These are phyloP conservation scores for Dicrostonyx torquatus DNA, from an alignment of 2,797 vertebrate species.

Conservation along the genomic window DNA sequence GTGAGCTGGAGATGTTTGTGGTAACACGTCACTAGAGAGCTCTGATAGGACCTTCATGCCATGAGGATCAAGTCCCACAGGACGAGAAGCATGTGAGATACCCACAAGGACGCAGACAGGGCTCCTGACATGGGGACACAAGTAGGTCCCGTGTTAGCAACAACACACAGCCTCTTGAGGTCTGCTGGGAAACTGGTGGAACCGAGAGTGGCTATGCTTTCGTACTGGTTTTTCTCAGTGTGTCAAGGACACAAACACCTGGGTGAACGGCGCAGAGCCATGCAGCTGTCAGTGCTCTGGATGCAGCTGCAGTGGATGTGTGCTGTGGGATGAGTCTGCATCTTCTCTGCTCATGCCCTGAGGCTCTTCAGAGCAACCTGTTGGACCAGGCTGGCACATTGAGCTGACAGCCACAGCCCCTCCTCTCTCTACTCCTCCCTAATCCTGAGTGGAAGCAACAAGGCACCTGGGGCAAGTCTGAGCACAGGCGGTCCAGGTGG, in stretches of 20 bases:
- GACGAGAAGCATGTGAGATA: background rate
- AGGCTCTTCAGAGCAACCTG: background rate
- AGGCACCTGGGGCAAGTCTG: slow-evolving; percentile 61
- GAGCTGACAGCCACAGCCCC: background rate
- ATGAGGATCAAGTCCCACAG: background rate
- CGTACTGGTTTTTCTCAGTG: background rate
- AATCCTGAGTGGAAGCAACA: slow-evolving; percentile 76
- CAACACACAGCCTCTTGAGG: background rate
- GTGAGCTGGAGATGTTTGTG: background rate
- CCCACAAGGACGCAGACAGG: background rate
- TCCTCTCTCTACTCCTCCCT: background rate
- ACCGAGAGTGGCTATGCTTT: background rate
- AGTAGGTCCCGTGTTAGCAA: background rate
- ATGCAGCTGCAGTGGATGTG: fast-evolving
- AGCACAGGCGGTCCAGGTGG: background rate
- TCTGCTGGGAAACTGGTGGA: background rate
- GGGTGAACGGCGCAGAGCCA: background rate
- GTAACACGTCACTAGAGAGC: background rate
- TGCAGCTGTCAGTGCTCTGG: background rate
- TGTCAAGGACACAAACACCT: background rate
- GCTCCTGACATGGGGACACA: background rate
- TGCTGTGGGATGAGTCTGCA: fast-evolving
- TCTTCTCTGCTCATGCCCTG: background rate
- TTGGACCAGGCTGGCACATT: fast-evolving
- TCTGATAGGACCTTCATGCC: background rate